Base-by-base conservation (phyloP, 2,888 invertebrate genomes). In the Eupithecia subfuscata region DNA sequence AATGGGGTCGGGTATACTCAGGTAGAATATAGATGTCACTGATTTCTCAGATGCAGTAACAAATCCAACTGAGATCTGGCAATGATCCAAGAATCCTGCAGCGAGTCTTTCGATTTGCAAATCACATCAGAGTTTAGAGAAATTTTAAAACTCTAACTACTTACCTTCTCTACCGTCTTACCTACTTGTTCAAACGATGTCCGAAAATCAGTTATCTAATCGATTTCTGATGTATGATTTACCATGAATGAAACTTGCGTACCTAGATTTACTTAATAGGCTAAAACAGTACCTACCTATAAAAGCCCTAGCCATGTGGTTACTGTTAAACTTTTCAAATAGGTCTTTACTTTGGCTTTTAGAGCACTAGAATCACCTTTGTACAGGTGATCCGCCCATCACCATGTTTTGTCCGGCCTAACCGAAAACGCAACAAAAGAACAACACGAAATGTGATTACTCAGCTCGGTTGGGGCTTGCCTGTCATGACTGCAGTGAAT, bases 381-480 rank as follows among this genome's bases (percentile, higher is more conserved):
- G 56, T 83, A 80, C 84, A 85, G 84, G 85, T 22, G 56, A 22
- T 11, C 82, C 80, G 79, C 82, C 86, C 91, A 91, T 91, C 90
- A 90, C 89, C 81, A 84, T 82, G 90, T 90, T 90, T 90, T 91
- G 84, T 85, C 84, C 82, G 79, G 83, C 82, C 84, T 86, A 83
- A 84, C 86, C 82, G 87, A 86, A 82, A 81, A 73, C 86, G 82
- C 83, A 87, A 91, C 91, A 93, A 92, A 92, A 88, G 89, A 90
- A 90, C 87, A 87, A 89, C 91, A 92, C 86, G 91, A 90, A 92
- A 92, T 90, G 94, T 92, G 90, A 93, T 92, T 93, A 92, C 90
- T 90, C 91, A 90, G 90, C 87, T 85, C 85, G 85, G 85, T 87
- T 81, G 83, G 85, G 83, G 90, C 89, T 89, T 90, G 90, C 90